Conservation (phyloP, 2,888 invertebrate genomes). For the Drosophila anceps region DNA sequence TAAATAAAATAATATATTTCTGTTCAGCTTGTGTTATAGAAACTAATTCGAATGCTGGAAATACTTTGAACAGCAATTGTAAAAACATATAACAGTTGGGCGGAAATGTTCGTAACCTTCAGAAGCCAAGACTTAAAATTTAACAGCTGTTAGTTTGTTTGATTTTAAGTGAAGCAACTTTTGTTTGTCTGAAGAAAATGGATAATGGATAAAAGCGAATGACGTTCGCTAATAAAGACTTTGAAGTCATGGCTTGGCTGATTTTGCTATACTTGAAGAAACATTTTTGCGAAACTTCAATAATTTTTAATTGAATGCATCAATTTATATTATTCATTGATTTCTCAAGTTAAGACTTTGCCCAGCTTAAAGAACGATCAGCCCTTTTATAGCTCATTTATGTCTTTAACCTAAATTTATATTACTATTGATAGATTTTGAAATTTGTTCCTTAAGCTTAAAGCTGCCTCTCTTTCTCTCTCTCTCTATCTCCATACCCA, state of each 20-base stretch:
- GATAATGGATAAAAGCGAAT: too few relatives aligned
- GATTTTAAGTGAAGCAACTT: too few relatives aligned
- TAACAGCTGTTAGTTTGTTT: too few relatives aligned
- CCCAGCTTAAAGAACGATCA: not conserved
- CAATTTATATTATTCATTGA: too few relatives aligned
- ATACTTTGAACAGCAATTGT: not conserved
- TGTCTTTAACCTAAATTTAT: not conserved
- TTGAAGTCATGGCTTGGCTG: too few relatives aligned
- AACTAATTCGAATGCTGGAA: not conserved
- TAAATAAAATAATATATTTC: not conserved
- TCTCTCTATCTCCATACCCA: not conserved
- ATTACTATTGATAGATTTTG: not conserved
- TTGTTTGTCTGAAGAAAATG: too few relatives aligned
- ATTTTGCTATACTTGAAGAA: too few relatives aligned
- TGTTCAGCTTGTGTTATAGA: not conserved
- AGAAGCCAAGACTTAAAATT: too few relatives aligned
- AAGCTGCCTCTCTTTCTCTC: not conserved
- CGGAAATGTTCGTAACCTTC: not conserved
- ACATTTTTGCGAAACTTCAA: too few relatives aligned
- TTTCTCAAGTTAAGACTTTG: not conserved
- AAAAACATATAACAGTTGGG: not conserved
- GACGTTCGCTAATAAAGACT: too few relatives aligned
- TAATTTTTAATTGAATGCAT: too few relatives aligned
- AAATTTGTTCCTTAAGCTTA: not conserved
- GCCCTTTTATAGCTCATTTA: not conserved